Evolutionary conservation across 2,113 vertebrate genomes (phyloP).

Genomic region (Heterocephalus glaber): DNA sequence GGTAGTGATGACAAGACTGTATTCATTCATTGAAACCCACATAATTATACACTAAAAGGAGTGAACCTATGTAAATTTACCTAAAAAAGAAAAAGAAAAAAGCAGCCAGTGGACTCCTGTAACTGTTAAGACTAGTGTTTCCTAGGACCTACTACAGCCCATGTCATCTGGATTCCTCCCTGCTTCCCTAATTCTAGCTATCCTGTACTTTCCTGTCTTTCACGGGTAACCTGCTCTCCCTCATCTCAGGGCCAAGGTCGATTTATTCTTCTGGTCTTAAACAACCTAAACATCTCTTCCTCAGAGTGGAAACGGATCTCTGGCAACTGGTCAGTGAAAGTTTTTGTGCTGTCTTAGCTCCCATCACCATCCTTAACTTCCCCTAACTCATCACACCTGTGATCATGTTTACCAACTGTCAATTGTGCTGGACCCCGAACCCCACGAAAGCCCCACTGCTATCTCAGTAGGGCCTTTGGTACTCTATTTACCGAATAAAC

Average conservation of each 20-base stretch:
- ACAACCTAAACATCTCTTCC: background rate
- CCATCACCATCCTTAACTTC: background rate
- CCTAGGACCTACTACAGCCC: background rate
- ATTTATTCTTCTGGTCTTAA: background rate
- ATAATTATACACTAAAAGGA: background rate
- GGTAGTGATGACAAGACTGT: background rate
- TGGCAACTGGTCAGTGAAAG: background rate
- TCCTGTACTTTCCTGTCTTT: background rate
- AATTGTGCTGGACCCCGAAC: background rate
- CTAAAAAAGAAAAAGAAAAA: background rate
- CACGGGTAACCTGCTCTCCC: background rate
- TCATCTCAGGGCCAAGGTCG: background rate
- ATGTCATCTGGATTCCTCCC: background rate
- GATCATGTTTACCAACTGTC: background rate
- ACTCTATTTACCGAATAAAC: background rate
- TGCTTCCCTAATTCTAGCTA: background rate
- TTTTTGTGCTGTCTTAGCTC: background rate
- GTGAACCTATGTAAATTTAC: background rate
- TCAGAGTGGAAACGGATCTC: background rate
- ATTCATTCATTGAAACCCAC: background rate
- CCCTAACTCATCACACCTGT: background rate
- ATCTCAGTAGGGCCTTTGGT: background rate
- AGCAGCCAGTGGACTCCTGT: background rate
- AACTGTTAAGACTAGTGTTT: background rate
- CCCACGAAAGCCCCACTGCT: too few relatives aligned